phyloP scores from a whole-genome alignment of 2,113 vertebrate species.

The Acrocephalus arundinaceus region DNA sequence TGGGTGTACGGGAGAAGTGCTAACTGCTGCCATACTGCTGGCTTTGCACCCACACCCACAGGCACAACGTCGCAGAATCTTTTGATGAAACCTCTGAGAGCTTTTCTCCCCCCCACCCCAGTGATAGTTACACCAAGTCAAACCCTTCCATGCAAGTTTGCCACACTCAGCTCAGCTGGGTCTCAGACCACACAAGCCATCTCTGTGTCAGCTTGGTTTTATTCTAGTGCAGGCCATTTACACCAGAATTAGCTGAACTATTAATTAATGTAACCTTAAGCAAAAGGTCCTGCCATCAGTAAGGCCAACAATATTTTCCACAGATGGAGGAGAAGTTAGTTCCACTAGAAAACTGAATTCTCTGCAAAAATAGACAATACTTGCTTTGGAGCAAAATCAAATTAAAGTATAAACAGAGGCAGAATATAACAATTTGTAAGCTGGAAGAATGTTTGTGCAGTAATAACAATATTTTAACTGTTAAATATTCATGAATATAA shows the following conservation, averaged over 20 bases:
- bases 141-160: background rate
- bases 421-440: background rate
- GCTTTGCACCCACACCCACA: background rate
- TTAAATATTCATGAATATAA: slow-evolving; percentile 19
- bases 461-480: background rate
- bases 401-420: background rate
- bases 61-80: background rate
- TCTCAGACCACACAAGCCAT: background rate
- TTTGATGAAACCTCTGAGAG: background rate
- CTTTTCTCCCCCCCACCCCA: background rate
- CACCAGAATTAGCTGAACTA: background rate
- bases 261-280: background rate
- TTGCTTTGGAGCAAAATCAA: slow-evolving; percentile 2
- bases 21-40: background rate
- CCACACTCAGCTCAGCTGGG: background rate
- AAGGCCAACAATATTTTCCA: background rate
- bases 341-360: background rate
- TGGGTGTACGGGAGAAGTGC: background rate
- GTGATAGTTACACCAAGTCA: background rate
- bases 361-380: background rate
- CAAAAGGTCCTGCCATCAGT: background rate
- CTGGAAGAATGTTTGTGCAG: background rate
- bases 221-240: background rate
- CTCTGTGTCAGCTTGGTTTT: background rate
- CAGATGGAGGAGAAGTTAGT: background rate